Conservation (phyloP, 2,888 invertebrate species). For the Callyntrura sp. region DNA sequence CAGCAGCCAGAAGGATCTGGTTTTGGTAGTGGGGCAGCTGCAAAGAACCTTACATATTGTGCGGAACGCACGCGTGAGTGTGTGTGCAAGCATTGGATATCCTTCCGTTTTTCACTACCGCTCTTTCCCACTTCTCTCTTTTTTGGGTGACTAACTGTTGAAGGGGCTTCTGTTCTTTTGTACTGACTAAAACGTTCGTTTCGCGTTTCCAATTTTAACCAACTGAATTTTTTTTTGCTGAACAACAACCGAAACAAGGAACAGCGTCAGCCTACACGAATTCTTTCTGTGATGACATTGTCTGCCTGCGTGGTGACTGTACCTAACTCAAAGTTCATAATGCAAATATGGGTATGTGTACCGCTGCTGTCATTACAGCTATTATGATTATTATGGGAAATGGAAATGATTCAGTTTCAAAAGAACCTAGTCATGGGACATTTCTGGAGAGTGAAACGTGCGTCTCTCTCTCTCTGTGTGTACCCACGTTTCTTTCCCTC, state of each 20-base stretch:
- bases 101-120: conserved; percentile 70
- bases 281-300: no score
- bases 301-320: conserved; percentile 53
- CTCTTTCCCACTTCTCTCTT: conserved; percentile 1
- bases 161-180: conserved; percentile 70
- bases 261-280: no score
- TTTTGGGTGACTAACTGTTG: conserved; percentile 74
- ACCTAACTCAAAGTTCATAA: conserved; percentile 9
- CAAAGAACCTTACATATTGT: conserved; percentile 63
- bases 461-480: no score
- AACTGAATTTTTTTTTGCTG: conserved; percentile 5
- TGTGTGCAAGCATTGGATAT: conserved; percentile 64
- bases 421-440: conserved; percentile 68
- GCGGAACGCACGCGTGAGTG: conserved; percentile 16
- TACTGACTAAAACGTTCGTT: conserved; percentile 60
- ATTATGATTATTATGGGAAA: conserved; percentile 21
- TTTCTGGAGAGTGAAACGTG: conserved; percentile 45
- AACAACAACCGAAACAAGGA: conserved; percentile 6
- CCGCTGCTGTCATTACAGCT: no score
- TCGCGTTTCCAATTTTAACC: conserved; percentile 31
- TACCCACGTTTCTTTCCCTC: conserved; percentile 19
- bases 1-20: conserved; percentile 48
- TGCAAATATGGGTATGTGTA: conserved; percentile 31
- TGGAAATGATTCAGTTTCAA: conserved; percentile 58
- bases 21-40: conserved; percentile 67